These are phyloP conservation scores for Gari tellinella DNA, from an alignment of 2,888 invertebrate genomes.

Conservation along the genomic window DNA sequence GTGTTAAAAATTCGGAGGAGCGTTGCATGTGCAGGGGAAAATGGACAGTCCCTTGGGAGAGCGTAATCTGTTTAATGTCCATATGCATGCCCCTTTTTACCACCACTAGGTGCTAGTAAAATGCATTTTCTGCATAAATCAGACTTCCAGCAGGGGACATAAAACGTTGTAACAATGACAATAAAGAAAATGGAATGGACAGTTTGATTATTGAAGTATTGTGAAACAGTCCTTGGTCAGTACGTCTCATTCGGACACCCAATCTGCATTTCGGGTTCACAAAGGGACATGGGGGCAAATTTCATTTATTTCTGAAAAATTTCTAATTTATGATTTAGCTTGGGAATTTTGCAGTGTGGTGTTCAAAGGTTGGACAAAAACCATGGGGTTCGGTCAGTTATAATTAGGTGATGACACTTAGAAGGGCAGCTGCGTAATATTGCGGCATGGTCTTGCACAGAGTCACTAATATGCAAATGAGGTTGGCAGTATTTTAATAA, in stretches of 20 bases:
- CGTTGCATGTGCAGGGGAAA: constrained; percentile 18
- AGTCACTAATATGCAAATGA: too few relatives aligned
- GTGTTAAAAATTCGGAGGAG: not conserved
- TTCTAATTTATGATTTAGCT: too few relatives aligned
- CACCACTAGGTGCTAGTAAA: constrained; percentile 32
- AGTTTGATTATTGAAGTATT: constrained; percentile 36
- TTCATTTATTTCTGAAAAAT: constrained; percentile 10
- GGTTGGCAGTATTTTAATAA: too few relatives aligned
- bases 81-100: constrained; percentile 13
- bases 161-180: constrained; percentile 41
- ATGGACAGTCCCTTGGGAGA: constrained; percentile 46
- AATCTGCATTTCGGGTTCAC: constrained; percentile 34
- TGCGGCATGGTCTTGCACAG: not conserved
- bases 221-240: not conserved
- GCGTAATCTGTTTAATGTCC: constrained; percentile 34
- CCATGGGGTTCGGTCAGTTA: not conserved
- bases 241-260: constrained; percentile 13
- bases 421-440: constrained; percentile 33
- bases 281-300: constrained; percentile 23
- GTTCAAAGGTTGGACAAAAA: constrained; percentile 1
- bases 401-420: constrained; percentile 28
- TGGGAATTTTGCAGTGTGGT: not conserved
- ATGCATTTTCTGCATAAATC: constrained; percentile 35
- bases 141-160: not conserved
- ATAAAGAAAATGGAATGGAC: constrained; percentile 45